A percentile compares a stretch with the other conserved stretches of the same genome.
Evolutionary conservation across 2,113 vertebrate genomes (phyloP).

Genomic region (Triplophysa dalaica): DNA sequence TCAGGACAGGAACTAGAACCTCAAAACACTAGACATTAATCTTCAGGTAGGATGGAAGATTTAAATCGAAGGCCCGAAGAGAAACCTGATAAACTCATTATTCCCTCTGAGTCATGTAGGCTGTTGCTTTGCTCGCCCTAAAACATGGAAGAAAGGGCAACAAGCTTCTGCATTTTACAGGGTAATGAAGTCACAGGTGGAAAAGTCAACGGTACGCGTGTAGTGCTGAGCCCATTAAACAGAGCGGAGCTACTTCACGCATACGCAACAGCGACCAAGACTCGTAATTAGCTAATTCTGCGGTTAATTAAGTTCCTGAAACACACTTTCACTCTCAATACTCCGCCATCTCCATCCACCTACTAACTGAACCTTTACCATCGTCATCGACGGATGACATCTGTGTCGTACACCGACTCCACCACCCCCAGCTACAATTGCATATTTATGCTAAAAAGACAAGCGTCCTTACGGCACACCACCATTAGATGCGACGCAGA

Average conservation of each 20-base stretch:
- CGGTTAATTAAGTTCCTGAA: conserved; percentile 41
- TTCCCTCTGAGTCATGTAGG: conserved; percentile 28
- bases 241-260: background rate
- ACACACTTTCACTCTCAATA: background rate
- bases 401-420: background rate
- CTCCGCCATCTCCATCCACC: background rate
- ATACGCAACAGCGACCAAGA: background rate
- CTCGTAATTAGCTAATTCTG: background rate
- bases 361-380: background rate
- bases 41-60: conserved; percentile 17
- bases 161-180: conserved; percentile 44
- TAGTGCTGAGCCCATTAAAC: conserved; percentile 16
- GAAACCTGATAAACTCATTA: conserved; percentile 24
- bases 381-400: background rate
- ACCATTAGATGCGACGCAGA: conserved; percentile 1
- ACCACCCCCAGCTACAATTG: conserved; percentile 9
- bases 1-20: conserved; percentile 38
- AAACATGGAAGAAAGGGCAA: conserved; percentile 12
- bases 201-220: conserved; percentile 8
- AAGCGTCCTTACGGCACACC: background rate
- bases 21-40: conserved; percentile 33
- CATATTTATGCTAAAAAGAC: conserved; percentile 32
- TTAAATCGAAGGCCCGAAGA: conserved; percentile 45
- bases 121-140: background rate
- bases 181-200: conserved; percentile 48